A percentile compares a stretch with the other conserved stretches of the same genome.
These are phyloP conservation scores for Macaria notata DNA, from an alignment of 2,888 invertebrate genomes.

Conservation along the genomic window DNA sequence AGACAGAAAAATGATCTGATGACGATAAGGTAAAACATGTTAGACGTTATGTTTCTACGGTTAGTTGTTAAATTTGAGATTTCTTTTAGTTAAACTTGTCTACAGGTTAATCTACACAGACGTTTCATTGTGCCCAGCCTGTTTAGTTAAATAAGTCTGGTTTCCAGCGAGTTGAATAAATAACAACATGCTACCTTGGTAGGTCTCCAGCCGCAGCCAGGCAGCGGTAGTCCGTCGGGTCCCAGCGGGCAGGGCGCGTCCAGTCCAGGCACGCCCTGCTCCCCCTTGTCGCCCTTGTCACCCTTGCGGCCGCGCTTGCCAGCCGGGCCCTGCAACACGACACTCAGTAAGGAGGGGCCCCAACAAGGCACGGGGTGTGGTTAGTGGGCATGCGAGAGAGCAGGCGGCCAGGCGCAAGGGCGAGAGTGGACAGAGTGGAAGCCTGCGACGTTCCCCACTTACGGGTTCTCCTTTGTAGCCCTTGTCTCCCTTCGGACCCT, in stretches of 20 bases:
- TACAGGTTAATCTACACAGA: no score
- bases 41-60: no score
- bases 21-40: no score
- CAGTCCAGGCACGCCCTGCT: slow-evolving; percentile 97
- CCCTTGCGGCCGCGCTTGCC: slow-evolving; percentile 96
- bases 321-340: slow-evolving; percentile 90
- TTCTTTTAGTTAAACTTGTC: no score
- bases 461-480: slow-evolving; percentile 92
- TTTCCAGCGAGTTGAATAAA: no score
- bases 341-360: not conserved
- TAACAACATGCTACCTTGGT: slow-evolving; percentile 87
- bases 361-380: slow-evolving; percentile 22
- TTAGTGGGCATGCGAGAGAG: slow-evolving; percentile 34
- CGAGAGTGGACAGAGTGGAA: slow-evolving; percentile 15
- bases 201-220: slow-evolving; percentile 97
- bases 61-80: no score
- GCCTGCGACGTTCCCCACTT: slow-evolving; percentile 68
- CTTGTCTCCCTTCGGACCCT: slow-evolving; percentile 95
- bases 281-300: slow-evolving; percentile 95
- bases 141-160: no score
- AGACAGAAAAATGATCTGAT: no score
- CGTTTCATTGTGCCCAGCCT: no score
- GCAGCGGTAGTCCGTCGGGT: slow-evolving; percentile 96
- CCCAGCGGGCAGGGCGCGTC: slow-evolving; percentile 99
- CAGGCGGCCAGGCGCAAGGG: slow-evolving; percentile 25